Conservation (phyloP, 2,888 invertebrate genomes). For the Ophonus ardosiacus region DNA sequence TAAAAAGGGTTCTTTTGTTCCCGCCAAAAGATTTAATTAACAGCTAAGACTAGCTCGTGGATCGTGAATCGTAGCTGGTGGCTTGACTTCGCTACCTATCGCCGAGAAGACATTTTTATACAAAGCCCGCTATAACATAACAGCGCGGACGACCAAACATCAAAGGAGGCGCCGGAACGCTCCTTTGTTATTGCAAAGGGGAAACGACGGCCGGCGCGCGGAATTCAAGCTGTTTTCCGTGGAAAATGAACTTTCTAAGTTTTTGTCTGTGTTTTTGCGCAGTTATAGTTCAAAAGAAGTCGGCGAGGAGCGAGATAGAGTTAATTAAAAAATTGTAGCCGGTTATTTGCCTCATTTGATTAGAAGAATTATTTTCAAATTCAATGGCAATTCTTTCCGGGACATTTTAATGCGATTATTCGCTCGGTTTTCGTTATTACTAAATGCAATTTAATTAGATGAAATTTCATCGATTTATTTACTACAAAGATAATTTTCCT, state of each 20-base stretch:
- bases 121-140: constrained; percentile 26
- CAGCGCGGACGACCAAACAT: constrained; percentile 30
- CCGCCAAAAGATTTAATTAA: constrained; percentile 51
- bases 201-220: constrained; percentile 18
- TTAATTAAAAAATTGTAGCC: constrained; percentile 40
- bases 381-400: neutral
- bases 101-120: constrained; percentile 32
- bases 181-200: constrained; percentile 28
- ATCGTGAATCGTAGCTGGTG: too few relatives aligned
- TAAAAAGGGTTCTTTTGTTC: constrained; percentile 52
- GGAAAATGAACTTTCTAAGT: constrained; percentile 41
- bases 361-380: constrained; percentile 11
- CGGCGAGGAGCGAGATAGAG: neutral
- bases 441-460: neutral
- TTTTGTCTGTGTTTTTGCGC: constrained; percentile 32
- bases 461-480: neutral
- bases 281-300: constrained; percentile 20
- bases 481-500: too few relatives aligned
- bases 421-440: neutral
- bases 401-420: neutral
- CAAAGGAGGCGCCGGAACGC: constrained; percentile 32
- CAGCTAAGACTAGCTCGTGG: constrained; percentile 22
- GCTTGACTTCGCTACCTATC: neutral
- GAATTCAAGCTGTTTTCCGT: constrained; percentile 41
- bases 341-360: constrained; percentile 38